phyloP scores from a whole-genome alignment of 2,113 vertebrate species.

The Oxyruncus cristatus region DNA sequence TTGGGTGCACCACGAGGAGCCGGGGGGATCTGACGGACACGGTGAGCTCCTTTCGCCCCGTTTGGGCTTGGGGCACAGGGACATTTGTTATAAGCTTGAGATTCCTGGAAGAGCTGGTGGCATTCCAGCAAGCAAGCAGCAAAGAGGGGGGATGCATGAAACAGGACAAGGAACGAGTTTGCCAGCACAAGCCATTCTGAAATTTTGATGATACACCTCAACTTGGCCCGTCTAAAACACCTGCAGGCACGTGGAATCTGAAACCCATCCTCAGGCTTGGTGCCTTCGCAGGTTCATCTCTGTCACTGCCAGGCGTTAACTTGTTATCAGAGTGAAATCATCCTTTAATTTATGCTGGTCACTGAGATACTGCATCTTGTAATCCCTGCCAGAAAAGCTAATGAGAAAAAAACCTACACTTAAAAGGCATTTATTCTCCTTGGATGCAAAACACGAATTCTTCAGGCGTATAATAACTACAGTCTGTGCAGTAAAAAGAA shows the following conservation, averaged over 20 bases:
- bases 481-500: neutral
- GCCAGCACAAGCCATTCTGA: rapidly evolving
- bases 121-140: neutral
- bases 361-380: neutral
- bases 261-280: rapidly evolving
- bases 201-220: neutral
- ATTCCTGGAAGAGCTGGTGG: neutral
- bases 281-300: neutral
- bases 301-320: neutral
- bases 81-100: rapidly evolving
- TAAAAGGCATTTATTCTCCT: neutral
- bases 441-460: neutral
- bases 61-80: neutral
- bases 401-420: neutral
- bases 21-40: neutral
- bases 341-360: neutral
- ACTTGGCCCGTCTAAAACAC: neutral
- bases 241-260: neutral
- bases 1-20: rapidly evolving
- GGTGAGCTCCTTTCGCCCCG: rapidly evolving
- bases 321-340: neutral
- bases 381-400: neutral
- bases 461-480: neutral
- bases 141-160: neutral
- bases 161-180: rapidly evolving